Evolutionary conservation across 2,797 vertebrate genomes (phyloP).

Genomic region (Pangasius mekongensis): DNA sequence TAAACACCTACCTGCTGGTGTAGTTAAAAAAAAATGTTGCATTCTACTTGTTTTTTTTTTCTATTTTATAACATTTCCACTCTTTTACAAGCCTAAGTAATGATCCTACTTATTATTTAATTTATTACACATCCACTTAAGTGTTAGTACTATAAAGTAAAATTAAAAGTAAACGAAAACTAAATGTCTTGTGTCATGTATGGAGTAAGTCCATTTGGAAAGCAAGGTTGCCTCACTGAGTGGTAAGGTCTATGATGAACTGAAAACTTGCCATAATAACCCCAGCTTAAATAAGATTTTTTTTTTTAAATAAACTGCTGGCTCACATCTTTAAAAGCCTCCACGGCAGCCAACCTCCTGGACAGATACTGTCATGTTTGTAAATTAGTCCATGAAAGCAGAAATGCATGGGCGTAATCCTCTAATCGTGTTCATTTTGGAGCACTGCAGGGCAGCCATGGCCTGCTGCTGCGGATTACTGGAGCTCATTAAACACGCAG

Average conservation of each 20-base stretch:
- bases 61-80: not conserved
- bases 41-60: not conserved
- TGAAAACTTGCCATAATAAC: slow-evolving; percentile 40
- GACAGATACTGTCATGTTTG: slow-evolving; percentile 69
- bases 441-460: slow-evolving; percentile 66
- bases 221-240: slow-evolving; percentile 4
- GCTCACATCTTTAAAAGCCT: slow-evolving; percentile 54
- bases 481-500: slow-evolving; percentile 77
- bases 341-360: slow-evolving; percentile 53
- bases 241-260: slow-evolving; percentile 3
- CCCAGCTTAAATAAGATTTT: slow-evolving; percentile 41
- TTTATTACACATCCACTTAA: not conserved
- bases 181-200: not conserved
- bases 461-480: slow-evolving; percentile 73
- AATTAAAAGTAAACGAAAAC: not conserved
- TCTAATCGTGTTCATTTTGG: slow-evolving; percentile 74
- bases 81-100: not conserved
- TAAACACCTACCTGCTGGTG: not conserved
- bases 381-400: slow-evolving; percentile 72
- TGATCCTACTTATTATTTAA: not conserved
- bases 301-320: slow-evolving; percentile 42
- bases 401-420: slow-evolving; percentile 74
- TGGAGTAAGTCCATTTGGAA: not conserved
- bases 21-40: not conserved
- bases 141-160: not conserved